phyloP scores from a whole-genome alignment of 2,888 invertebrate genomes.

The Thecocarcelia acutangulata region DNA sequence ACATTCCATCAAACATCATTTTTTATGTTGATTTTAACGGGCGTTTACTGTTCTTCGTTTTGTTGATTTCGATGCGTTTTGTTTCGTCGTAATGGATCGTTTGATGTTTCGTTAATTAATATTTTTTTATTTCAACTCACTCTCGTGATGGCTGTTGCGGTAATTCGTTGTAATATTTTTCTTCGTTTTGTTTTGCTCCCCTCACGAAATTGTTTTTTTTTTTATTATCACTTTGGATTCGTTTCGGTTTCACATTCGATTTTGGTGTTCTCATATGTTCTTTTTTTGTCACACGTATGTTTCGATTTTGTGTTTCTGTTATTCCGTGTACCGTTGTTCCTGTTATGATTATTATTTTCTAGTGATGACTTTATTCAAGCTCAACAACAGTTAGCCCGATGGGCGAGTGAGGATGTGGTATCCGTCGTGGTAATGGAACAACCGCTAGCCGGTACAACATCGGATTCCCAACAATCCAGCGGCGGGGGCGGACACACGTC shows the following conservation, averaged over 20 bases:
- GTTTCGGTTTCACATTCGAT: constrained; percentile 32
- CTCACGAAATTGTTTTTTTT: background rate
- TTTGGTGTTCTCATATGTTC: constrained; percentile 55
- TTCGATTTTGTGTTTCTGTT: constrained; percentile 73
- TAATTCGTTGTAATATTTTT: constrained; percentile 26
- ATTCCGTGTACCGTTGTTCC: constrained; percentile 85
- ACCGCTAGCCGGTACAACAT: constrained; percentile 79
- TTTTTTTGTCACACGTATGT: constrained; percentile 56
- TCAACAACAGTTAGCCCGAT: constrained; percentile 97
- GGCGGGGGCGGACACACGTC: constrained; percentile 83
- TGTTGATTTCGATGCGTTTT: constrained; percentile 12
- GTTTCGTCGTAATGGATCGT: constrained; percentile 18
- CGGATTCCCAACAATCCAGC: constrained; percentile 82
- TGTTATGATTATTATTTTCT: constrained; percentile 93
- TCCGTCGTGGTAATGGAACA: constrained; percentile 83
- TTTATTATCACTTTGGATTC: constrained; percentile 37
- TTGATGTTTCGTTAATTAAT: constrained; percentile 11
- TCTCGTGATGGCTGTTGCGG: constrained; percentile 44
- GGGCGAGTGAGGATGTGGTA: constrained; percentile 94
- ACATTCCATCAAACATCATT: constrained; percentile 17
- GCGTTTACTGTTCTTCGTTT: constrained; percentile 12
- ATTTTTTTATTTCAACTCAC: constrained; percentile 34
- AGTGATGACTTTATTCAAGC: constrained; percentile 98
- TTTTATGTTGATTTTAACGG: constrained; percentile 14
- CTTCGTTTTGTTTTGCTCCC: constrained; percentile 5